Evolutionary conservation across 2,113 vertebrate genomes (phyloP).

Genomic region (Origma solitaria): DNA sequence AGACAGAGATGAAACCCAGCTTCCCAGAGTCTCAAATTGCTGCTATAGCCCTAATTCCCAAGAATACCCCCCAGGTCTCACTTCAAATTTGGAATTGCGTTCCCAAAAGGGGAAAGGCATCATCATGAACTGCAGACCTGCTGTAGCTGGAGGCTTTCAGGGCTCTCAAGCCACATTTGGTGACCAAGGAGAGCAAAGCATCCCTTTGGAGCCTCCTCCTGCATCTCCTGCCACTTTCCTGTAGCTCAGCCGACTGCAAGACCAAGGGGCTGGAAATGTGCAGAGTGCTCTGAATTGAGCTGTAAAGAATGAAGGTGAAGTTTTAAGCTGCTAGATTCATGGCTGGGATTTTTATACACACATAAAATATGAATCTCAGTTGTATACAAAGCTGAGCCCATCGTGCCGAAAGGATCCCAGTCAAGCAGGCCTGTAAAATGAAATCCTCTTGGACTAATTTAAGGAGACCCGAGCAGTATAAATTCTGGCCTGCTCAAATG

Average conservation of each 20-base stretch:
- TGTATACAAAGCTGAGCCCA: conserved; percentile 77
- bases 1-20: background rate
- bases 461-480: conserved; percentile 73
- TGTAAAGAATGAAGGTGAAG: conserved; percentile 73
- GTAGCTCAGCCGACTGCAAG: conserved; percentile 26
- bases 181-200: background rate
- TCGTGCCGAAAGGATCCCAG: conserved; percentile 75
- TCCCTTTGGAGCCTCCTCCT: background rate
- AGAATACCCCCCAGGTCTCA: background rate
- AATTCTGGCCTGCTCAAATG: conserved; percentile 73
- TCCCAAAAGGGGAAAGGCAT: background rate
- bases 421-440: conserved; percentile 78
- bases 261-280: conserved; percentile 52
- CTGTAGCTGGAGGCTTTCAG: background rate
- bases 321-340: conserved; percentile 73
- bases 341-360: conserved; percentile 72
- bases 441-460: conserved; percentile 79
- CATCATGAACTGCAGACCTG: background rate
- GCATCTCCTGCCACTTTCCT: conserved; percentile 43
- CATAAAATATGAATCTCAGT: conserved; percentile 79
- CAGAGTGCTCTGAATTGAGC: conserved; percentile 59
- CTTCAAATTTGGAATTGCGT: background rate
- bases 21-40: background rate
- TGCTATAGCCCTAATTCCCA: background rate
- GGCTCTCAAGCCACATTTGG: background rate